phyloP scores from a whole-genome alignment of 1,140 invertebrate species.

The Hormaphis cornu region DNA sequence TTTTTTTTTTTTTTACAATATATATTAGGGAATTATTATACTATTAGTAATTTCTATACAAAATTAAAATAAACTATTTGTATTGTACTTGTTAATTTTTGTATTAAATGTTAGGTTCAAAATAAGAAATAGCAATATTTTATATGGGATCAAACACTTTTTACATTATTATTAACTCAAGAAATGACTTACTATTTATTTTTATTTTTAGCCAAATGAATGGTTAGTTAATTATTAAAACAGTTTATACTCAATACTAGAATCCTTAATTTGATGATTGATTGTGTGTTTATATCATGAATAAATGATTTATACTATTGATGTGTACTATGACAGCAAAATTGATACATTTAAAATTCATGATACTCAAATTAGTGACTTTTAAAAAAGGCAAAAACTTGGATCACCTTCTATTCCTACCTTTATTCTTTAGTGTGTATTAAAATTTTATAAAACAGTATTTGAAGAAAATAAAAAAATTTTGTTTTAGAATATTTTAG shows the following conservation, averaged over 20 bases:
- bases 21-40: conserved; percentile 21
- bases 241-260: background rate
- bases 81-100: conserved; percentile 18
- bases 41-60: conserved; percentile 11
- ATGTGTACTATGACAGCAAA: too few relatives aligned
- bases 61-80: conserved; percentile 25
- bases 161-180: background rate
- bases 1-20: background rate
- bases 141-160: background rate
- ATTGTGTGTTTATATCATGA: too few relatives aligned
- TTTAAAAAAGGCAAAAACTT: too few relatives aligned
- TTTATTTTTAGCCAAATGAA: background rate
- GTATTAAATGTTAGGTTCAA: background rate
- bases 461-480: too few relatives aligned
- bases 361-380: too few relatives aligned
- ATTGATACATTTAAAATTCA: too few relatives aligned
- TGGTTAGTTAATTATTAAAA: background rate
- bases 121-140: background rate
- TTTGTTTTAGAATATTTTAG: too few relatives aligned
- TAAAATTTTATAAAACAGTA: too few relatives aligned
- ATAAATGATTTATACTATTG: too few relatives aligned
- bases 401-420: too few relatives aligned
- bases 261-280: background rate
- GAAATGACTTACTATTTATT: background rate
- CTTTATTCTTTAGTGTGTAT: too few relatives aligned